phyloP scores from a whole-genome alignment of 2,888 invertebrate genomes.

The Bellardia bayeri region DNA sequence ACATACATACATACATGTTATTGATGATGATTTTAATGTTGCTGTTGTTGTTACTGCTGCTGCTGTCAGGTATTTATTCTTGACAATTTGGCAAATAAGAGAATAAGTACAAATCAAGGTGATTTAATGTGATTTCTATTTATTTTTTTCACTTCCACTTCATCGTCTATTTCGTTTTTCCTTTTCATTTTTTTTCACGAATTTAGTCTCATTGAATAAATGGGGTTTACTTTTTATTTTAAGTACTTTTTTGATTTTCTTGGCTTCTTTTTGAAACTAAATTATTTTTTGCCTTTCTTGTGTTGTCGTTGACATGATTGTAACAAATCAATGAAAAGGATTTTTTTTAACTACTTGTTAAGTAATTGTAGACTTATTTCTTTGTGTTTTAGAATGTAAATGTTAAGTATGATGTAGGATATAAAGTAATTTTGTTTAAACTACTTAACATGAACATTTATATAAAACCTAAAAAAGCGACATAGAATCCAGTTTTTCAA shows the following conservation, averaged over 20 bases:
- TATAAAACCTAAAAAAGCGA: too few relatives aligned
- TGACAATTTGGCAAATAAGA: slow-evolving; percentile 58
- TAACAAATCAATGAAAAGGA: background rate
- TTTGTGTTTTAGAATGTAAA: background rate
- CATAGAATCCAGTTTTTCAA: too few relatives aligned
- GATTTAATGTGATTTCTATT: slow-evolving; percentile 51
- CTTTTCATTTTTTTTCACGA: background rate
- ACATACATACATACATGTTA: too few relatives aligned
- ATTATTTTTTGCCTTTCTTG: background rate
- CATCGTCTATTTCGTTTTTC: background rate
- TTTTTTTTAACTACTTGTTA: background rate
- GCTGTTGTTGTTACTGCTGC: slow-evolving; percentile 13
- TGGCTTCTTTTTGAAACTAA: background rate
- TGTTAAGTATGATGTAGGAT: too few relatives aligned
- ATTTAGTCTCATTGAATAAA: slow-evolving; percentile 45
- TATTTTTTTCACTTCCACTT: slow-evolving; percentile 2
- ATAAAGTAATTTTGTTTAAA: too few relatives aligned
- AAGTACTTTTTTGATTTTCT: slow-evolving; percentile 24
- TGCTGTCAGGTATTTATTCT: slow-evolving; percentile 52
- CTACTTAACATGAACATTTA: too few relatives aligned
- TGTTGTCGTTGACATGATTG: background rate
- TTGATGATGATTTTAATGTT: background rate
- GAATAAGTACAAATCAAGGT: slow-evolving; percentile 46
- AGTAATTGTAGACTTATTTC: background rate
- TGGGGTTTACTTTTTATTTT: slow-evolving; percentile 35